These are phyloP conservation scores for Camponotus pennsylvanicus DNA, from an alignment of 1,140 invertebrate genomes.

Conservation along the genomic window DNA sequence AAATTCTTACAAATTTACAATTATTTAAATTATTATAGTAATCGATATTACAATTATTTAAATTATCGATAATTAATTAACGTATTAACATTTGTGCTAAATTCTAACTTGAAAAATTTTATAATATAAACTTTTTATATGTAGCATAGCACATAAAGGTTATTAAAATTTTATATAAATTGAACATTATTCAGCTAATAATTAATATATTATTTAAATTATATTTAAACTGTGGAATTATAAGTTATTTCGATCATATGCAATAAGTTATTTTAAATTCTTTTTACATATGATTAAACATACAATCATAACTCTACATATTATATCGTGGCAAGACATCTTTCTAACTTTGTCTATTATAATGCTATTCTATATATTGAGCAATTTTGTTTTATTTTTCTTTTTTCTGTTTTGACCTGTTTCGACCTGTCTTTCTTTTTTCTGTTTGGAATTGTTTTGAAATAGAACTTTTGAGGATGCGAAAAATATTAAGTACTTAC, in stretches of 20 bases:
- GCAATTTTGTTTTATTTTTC: neutral
- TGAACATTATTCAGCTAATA: neutral
- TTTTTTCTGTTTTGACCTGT: neutral
- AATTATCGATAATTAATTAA: constrained; percentile 1
- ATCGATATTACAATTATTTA: neutral
- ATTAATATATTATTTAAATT: neutral
- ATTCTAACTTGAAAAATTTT: neutral
- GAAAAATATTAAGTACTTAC: constrained; percentile 88
- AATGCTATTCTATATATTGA: neutral
- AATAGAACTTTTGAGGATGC: neutral
- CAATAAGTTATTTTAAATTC: neutral
- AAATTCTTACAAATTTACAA: constrained; percentile 14
- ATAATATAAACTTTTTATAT: neutral
- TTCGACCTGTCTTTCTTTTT: neutral
- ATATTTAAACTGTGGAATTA: neutral
- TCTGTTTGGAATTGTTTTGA: neutral
- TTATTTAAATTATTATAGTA: neutral
- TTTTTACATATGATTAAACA: neutral
- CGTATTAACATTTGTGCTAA: neutral
- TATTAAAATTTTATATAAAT: neutral
- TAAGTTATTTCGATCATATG: neutral
- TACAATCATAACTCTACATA: neutral
- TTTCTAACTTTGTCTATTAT: neutral
- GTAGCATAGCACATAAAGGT: neutral
- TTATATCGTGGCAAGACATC: neutral